These are phyloP conservation scores for Luehdorfia chinensis DNA, from an alignment of 1,140 invertebrate species.

Conservation along the genomic window DNA sequence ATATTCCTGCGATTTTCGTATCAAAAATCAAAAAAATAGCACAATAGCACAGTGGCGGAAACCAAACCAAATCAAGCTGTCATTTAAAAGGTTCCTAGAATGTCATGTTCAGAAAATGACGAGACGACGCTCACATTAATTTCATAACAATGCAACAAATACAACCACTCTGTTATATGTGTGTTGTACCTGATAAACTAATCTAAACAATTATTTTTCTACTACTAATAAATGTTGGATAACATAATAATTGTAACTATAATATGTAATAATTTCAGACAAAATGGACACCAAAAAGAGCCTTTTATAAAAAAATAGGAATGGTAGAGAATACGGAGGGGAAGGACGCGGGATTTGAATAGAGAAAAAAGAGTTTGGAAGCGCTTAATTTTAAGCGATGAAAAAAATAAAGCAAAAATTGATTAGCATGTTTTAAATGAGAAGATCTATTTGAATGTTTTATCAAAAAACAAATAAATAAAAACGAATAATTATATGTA, in stretches of 20 bases:
- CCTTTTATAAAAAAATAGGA: slow-evolving; percentile 34
- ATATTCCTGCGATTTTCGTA: slow-evolving; percentile 57
- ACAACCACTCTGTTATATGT: background rate
- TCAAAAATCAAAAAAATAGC: slow-evolving; percentile 70
- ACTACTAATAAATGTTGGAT: background rate
- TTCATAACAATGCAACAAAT: background rate
- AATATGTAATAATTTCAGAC: background rate
- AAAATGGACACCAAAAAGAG: slow-evolving; percentile 24
- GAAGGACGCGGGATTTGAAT: no score
- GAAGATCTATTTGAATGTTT: no score
- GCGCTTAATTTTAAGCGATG: no score
- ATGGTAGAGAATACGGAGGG: slow-evolving; percentile 28
- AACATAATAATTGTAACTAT: background rate
- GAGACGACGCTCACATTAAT: background rate
- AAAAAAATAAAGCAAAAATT: no score
- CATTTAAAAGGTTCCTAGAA: slow-evolving; percentile 66
- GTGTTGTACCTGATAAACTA: no score
- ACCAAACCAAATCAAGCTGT: slow-evolving; percentile 77
- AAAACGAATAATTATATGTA: no score
- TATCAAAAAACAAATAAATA: no score
- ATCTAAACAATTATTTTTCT: background rate
- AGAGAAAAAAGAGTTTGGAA: no score
- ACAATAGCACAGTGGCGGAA: slow-evolving; percentile 76
- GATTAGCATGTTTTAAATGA: no score
- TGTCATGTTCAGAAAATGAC: slow-evolving; percentile 5